Conservation (phyloP, 2,888 invertebrate genomes). For the Tetramorium bicarinatum region DNA sequence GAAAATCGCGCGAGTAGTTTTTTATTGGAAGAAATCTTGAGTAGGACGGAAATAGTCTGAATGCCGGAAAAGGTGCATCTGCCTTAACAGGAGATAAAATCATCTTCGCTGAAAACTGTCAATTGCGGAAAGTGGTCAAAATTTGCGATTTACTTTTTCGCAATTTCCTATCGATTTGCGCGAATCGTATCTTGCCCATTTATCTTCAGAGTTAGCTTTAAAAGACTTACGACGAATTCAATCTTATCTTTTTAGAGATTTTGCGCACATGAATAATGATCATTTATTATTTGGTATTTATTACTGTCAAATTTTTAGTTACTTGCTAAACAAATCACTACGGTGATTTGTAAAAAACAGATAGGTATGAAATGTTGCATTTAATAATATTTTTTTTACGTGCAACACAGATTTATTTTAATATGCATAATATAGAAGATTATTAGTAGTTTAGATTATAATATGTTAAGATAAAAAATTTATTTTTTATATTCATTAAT, state of each 20-base stretch:
- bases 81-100: constrained; percentile 50
- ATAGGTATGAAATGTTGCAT: neutral
- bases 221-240: neutral
- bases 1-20: neutral
- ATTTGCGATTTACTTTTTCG: constrained; percentile 39
- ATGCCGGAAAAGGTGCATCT: constrained; percentile 35
- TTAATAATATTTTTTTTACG: neutral
- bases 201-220: neutral
- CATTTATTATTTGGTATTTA: neutral
- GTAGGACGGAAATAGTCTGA: constrained; percentile 39
- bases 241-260: constrained; percentile 3
- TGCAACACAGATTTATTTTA: neutral
- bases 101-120: constrained; percentile 46
- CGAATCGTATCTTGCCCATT: constrained; percentile 15
- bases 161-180: constrained; percentile 39
- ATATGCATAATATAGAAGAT: neutral
- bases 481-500: neutral
- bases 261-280: neutral
- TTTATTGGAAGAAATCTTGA: constrained; percentile 37
- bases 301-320: neutral
- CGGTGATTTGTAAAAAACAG: neutral
- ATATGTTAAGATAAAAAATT: neutral
- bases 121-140: constrained; percentile 53
- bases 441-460: neutral
- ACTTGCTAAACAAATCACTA: neutral